Percentiles rank a stretch among this genome's conserved stretches.
Conservation (phyloP, 2,888 invertebrate species). For the Conchocele bisecta region DNA sequence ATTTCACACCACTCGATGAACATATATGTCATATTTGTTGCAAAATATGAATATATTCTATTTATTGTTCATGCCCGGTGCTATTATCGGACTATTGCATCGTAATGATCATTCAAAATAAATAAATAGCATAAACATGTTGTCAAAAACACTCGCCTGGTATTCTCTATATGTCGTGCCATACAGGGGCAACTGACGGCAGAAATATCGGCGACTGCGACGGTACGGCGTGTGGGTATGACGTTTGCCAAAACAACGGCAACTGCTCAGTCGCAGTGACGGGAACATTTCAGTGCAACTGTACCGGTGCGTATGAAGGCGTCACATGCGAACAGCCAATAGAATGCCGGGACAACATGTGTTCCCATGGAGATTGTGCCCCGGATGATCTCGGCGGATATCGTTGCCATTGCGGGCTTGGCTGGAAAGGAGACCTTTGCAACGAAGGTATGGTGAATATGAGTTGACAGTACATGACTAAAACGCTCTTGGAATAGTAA, state of each 20-base stretch:
- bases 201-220: conserved; percentile 43
- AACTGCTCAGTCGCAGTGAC: conserved; percentile 8
- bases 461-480: too few relatives aligned
- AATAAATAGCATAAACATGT: too few relatives aligned
- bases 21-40: too few relatives aligned
- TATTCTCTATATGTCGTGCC: neutral
- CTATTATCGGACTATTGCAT: too few relatives aligned
- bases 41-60: too few relatives aligned
- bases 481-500: too few relatives aligned
- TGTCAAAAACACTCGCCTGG: too few relatives aligned
- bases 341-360: conserved; percentile 17
- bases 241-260: conserved; percentile 32
- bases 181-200: conserved; percentile 29
- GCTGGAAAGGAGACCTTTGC: conserved; percentile 32
- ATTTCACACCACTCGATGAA: too few relatives aligned
- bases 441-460: conserved; percentile 18
- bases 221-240: conserved; percentile 27
- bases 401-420: conserved; percentile 32
- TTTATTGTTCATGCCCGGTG: too few relatives aligned
- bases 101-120: too few relatives aligned
- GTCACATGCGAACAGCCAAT: conserved; percentile 25
- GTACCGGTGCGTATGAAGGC: conserved; percentile 21
- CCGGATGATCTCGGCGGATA: neutral
- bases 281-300: conserved; percentile 18
- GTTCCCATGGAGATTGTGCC: conserved; percentile 35